Base-by-base conservation (phyloP, 2,888 invertebrate species). In the Artemia sinica region DNA sequence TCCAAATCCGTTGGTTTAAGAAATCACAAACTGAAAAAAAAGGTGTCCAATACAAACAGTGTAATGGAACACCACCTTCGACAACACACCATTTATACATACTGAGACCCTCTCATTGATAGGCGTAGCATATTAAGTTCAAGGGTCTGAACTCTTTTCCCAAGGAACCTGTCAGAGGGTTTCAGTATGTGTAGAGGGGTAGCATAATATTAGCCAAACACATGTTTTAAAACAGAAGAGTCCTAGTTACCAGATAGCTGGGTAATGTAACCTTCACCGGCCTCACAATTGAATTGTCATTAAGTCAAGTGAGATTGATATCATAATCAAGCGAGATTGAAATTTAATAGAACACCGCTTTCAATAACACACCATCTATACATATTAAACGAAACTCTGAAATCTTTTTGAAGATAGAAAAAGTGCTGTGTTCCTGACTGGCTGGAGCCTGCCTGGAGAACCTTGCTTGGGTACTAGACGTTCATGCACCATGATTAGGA, bases 151-250 rank as follows among this genome's bases (percentile, higher is more conserved):
- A 18, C 18, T 18, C 18, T 18, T 18, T 18, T 18, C 18, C 18
- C 18, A 18, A 18, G 18, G 18, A 18, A 18, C 18, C 18, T 18
- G 1, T 18, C 18, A 18, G 18, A 18, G 18, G 18, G 18, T 18
- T 18, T 18, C 18, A 18, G 18, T 18, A 18, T 18, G 18, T 18
- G 18, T 18, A 18, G 18, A 18, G 18, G 18, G 18, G 18, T 52
- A 52, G 52, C 52, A 52, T 52, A 52, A 52, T 52, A 52, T 52
- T 52, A 52, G n/a, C 52, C 12, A n/a, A 52, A 13, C 13, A n/a
- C 12, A 52, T 52, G 52, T 52, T 52, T 12, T 52, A n/a, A 52
- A n/a, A 52, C 52, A 52, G 52, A 52, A 52, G 52, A 52, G 52
- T 52, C 12, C 52, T n/a, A 52, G 52, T 52, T 13, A 1, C 52